Percentiles rank a stretch among this genome's conserved stretches.
Evolutionary conservation across 2,113 vertebrate genomes (phyloP).

Genomic region (Hemicordylus capensis): DNA sequence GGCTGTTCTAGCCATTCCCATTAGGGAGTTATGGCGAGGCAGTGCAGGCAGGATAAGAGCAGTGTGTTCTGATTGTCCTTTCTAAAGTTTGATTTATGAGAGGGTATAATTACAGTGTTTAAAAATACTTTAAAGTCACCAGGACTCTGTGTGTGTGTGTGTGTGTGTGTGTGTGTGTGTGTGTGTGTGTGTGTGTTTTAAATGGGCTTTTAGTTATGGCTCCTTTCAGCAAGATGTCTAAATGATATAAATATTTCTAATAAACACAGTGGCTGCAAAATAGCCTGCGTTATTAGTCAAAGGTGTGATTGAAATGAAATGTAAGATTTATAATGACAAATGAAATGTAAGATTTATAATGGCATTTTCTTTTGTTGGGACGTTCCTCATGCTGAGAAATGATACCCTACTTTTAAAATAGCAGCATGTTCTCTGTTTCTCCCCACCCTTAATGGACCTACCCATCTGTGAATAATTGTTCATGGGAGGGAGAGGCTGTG

Average conservation of each 20-base stretch:
- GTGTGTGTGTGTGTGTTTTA: background rate
- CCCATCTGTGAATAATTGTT: slow-evolving; percentile 36
- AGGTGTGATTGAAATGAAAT: slow-evolving; percentile 7
- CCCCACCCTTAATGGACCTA: background rate
- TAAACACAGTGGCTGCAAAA: background rate
- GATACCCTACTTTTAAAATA: slow-evolving; percentile 25
- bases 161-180: background rate
- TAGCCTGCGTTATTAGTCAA: background rate
- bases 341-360: slow-evolving; percentile 30
- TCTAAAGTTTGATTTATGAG: background rate
- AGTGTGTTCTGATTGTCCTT: background rate
- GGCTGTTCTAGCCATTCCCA: background rate
- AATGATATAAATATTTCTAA: background rate
- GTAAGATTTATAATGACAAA: slow-evolving; percentile 30
- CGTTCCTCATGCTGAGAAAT: slow-evolving; percentile 24
- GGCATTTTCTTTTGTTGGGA: slow-evolving; percentile 23
- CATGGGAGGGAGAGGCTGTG: background rate
- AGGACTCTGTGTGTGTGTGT: background rate
- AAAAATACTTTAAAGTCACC: slow-evolving; percentile 13
- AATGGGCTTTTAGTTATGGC: background rate
- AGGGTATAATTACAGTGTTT: background rate
- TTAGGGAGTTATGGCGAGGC: background rate
- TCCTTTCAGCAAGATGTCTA: background rate
- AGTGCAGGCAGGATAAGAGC: background rate
- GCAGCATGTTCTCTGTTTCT: background rate